Percentiles rank a stretch among this genome's conserved stretches.
Evolutionary conservation across 2,113 vertebrate genomes (phyloP).

Genomic region (Dromas ardeola): DNA sequence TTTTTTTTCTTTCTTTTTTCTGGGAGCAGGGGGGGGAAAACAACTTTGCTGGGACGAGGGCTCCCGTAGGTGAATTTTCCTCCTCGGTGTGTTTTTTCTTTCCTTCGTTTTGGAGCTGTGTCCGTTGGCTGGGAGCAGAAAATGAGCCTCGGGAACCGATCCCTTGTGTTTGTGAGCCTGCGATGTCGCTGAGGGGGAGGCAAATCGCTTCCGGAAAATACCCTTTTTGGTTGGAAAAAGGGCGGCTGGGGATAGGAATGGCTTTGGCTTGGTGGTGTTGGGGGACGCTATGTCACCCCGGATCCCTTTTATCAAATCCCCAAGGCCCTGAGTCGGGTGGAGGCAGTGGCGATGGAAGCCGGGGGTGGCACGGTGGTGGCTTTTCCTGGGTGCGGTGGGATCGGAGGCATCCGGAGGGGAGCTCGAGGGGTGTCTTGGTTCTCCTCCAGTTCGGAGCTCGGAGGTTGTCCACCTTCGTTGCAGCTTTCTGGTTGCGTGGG

Average conservation of each 20-base stretch:
- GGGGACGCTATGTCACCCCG: not conserved
- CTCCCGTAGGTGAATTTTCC: not conserved
- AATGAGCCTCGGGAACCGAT: not conserved
- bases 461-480: accelerated
- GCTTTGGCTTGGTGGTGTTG: accelerated
- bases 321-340: not conserved
- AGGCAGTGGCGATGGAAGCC: not conserved
- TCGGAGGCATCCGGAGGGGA: accelerated
- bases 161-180: accelerated
- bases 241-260: not conserved
- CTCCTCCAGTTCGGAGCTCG: not conserved
- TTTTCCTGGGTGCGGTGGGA: not conserved
- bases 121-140: not conserved
- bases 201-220: not conserved
- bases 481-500: not conserved
- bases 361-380: not conserved
- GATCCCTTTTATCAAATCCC: not conserved
- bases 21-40: not conserved
- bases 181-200: not conserved
- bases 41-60: not conserved
- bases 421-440: not conserved
- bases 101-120: not conserved
- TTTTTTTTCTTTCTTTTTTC: not conserved
- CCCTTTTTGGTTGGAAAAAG: not conserved
- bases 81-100: not conserved